Evolutionary conservation across 2,113 vertebrate species (phyloP).

Genomic region (Brevimyrus niger): DNA sequence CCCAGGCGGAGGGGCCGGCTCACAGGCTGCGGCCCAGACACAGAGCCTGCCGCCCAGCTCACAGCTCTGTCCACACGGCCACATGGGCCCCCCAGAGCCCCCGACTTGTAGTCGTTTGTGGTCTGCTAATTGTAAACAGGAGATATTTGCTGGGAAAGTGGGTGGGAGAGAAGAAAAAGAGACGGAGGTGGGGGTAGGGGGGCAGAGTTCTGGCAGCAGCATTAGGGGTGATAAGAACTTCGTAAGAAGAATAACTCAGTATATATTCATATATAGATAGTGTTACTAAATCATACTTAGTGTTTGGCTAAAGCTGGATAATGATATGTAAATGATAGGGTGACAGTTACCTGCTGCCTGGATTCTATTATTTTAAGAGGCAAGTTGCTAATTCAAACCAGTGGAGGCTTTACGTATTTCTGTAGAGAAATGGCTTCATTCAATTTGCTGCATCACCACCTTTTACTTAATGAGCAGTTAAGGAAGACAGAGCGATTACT

Average conservation of each 20-base stretch:
- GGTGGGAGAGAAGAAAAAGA: background rate
- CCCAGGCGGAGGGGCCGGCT: background rate
- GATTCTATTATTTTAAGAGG: background rate
- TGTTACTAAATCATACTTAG: background rate
- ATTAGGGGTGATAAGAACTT: background rate
- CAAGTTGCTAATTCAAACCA: background rate
- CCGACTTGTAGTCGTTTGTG: constrained; percentile 71
- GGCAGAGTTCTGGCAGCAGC: background rate
- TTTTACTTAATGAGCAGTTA: background rate
- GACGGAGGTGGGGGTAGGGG: background rate
- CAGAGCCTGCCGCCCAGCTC: background rate
- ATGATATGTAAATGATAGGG: background rate
- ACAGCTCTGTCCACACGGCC: constrained; percentile 35
- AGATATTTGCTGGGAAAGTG: constrained; percentile 50
- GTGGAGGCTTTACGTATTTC: background rate
- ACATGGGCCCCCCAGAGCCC: constrained; percentile 72
- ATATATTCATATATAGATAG: background rate
- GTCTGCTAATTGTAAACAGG: constrained; percentile 73
- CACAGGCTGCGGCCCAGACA: background rate
- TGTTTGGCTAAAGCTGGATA: background rate
- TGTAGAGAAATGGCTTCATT: background rate
- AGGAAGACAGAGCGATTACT: background rate
- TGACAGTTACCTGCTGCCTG: background rate
- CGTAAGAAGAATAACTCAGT: background rate
- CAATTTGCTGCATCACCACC: background rate